Percentiles rank a stretch among this genome's conserved stretches.
These are phyloP conservation scores for Eueides isabella DNA, from an alignment of 1,140 invertebrate genomes.

Conservation along the genomic window DNA sequence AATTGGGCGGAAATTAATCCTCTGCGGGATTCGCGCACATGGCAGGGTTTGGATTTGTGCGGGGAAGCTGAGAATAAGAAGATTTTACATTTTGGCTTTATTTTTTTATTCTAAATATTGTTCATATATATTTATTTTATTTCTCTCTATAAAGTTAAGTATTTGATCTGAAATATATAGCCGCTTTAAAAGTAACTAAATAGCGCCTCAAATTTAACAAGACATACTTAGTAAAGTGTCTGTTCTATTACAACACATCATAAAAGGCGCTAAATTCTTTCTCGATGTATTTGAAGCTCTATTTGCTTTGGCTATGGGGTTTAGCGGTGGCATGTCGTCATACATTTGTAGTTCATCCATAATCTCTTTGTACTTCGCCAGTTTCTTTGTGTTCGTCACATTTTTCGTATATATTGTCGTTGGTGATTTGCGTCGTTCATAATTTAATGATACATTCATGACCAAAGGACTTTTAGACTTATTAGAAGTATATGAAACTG, in stretches of 20 bases:
- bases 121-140: too few relatives aligned
- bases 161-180: not conserved
- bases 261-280: conserved; percentile 1
- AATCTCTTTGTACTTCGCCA: conserved; percentile 66
- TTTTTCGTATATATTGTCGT: conserved; percentile 33
- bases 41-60: too few relatives aligned
- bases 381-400: conserved; percentile 14
- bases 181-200: not conserved
- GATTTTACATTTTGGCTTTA: too few relatives aligned
- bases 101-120: too few relatives aligned
- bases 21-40: too few relatives aligned
- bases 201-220: not conserved
- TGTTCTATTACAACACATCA: conserved; percentile 7
- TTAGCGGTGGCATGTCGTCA: conserved; percentile 56
- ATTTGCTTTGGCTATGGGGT: conserved; percentile 54
- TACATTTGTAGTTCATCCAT: conserved; percentile 62
- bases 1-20: too few relatives aligned
- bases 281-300: conserved; percentile 65
- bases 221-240: not conserved
- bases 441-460: conserved; percentile 56
- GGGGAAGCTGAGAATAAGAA: too few relatives aligned
- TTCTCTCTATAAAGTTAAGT: not conserved
- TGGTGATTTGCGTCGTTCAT: conserved; percentile 40
- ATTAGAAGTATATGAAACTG: conserved; percentile 43
- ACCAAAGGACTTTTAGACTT: conserved; percentile 54